Base-by-base conservation (phyloP, 2,113 vertebrate species). In the Semnornis frantzii region DNA sequence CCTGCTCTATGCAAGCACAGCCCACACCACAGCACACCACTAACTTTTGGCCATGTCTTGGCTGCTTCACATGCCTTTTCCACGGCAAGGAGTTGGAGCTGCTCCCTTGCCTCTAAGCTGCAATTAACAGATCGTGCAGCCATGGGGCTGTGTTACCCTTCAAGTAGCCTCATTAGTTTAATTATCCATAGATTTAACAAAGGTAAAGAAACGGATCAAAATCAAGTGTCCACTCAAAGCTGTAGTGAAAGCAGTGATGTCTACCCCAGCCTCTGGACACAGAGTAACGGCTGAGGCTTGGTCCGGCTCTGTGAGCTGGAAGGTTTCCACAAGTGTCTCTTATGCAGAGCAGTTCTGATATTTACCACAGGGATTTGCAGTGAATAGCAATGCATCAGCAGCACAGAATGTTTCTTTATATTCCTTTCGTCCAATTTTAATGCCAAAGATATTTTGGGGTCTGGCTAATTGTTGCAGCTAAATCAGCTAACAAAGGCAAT, bases 311-410 rank as follows among this genome's bases (percentile, higher is more conserved):
- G 83, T 2, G 28, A 86, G 62, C 62, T 95, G 95, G 87, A 94
- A 86, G 34, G 57, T 74, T 95, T 95, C 90, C 95, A 96, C 82
- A 84, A 93, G 91, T 82, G 89, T 86, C 91, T 93, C 71, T 91
- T 95, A 96, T 95, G 96, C 93, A 96, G 85, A 94, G 90, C 82
- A 95, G 96, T 94, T 93, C 95, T 96, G 92, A 93, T 95, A 94
- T 97, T 97, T 97, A 96, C 96, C 96, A 94, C 84, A 75, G 83
- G 91, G 92, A 94, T 96, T 96, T 95, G 92, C 82, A 96, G 93
- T 96, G 95, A 96, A 96, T 96, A 76, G 90, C 64, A 95, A 89
- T 91, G 79, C 89, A 90, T 96, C 95, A 97, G 95, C 94, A 96
- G 88, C 92, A 89, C 83, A 94, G 90, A 96, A 96, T 90, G 83